phyloP scores from a whole-genome alignment of 2,113 vertebrate genomes.

The Halichoerus grypus region DNA sequence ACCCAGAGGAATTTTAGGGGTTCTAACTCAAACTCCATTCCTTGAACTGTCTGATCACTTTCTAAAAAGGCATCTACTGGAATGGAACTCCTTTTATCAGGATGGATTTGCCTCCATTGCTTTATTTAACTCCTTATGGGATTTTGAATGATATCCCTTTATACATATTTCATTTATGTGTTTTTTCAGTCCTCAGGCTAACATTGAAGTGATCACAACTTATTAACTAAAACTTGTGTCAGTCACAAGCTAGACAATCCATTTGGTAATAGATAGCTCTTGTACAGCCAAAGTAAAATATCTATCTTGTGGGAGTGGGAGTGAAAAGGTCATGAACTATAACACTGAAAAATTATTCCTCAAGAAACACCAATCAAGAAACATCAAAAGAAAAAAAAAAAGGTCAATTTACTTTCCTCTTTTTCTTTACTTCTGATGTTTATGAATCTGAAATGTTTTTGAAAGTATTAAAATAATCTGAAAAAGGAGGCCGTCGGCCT shows the following conservation, averaged over 20 bases:
- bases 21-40: neutral
- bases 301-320: neutral
- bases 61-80: neutral
- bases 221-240: neutral
- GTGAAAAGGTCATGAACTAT: neutral
- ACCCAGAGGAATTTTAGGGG: neutral
- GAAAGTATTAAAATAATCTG: neutral
- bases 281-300: neutral
- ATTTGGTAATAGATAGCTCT: neutral
- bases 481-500: neutral
- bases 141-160: neutral
- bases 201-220: neutral
- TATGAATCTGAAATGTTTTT: neutral
- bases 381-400: neutral
- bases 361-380: neutral
- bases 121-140: neutral
- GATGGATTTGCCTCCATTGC: neutral
- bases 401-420: neutral
- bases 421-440: neutral
- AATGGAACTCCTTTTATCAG: neutral
- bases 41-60: neutral
- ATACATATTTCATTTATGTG: neutral
- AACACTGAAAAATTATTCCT: neutral
- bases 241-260: neutral
- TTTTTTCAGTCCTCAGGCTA: neutral